Conservation (phyloP, 1,140 invertebrate species). For the Panonychus citri region DNA sequence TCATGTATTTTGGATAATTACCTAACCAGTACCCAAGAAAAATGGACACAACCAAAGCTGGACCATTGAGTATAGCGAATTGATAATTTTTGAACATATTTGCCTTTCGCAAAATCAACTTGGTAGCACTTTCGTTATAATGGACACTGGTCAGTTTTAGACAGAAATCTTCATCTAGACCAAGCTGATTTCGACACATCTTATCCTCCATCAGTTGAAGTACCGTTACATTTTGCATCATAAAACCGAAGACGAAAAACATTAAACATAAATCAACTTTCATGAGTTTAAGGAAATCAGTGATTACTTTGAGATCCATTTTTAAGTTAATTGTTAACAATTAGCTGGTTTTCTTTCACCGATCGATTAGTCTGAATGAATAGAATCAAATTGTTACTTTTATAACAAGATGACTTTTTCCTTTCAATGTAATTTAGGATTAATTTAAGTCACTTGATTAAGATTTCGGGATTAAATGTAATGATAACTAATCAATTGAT, state of each 20-base stretch:
- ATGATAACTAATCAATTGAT: too few relatives aligned
- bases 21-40: not conserved
- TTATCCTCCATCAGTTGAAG: not conserved
- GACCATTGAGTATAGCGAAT: not conserved
- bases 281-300: too few relatives aligned
- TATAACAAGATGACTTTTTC: too few relatives aligned
- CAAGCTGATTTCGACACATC: not conserved
- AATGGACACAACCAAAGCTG: not conserved
- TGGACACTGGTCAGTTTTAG: not conserved
- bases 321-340: too few relatives aligned
- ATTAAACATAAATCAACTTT: not conserved
- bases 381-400: too few relatives aligned
- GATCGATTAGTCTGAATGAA: too few relatives aligned
- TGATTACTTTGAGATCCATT: too few relatives aligned
- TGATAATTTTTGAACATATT: not conserved
- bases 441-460: too few relatives aligned
- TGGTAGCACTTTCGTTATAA: not conserved
- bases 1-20: not conserved
- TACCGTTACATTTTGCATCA: not conserved
- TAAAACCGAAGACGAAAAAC: not conserved
- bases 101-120: not conserved
- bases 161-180: not conserved
- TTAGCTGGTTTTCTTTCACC: too few relatives aligned
- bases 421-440: too few relatives aligned
- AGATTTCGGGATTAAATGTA: too few relatives aligned